Evolutionary conservation across 2,113 vertebrate genomes (phyloP).

Genomic region (Ploceus nigricollis): DNA sequence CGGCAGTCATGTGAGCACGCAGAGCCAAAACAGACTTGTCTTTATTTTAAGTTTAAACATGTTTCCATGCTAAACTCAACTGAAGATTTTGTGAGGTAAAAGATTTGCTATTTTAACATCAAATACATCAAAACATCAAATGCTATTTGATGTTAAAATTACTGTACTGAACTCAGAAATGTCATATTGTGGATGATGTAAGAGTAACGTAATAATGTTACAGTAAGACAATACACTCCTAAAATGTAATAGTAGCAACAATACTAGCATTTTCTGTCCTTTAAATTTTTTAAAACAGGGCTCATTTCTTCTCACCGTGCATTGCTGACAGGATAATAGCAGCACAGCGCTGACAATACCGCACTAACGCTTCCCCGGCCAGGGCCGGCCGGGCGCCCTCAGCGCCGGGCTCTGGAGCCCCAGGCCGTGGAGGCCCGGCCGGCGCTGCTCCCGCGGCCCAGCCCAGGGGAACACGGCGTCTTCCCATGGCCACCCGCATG

Average conservation of each 20-base stretch:
- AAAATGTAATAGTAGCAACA: not conserved
- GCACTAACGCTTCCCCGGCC: accelerated
- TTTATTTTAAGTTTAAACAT: not conserved
- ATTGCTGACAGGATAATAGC: not conserved
- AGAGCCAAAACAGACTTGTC: not conserved
- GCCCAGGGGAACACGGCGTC: accelerated
- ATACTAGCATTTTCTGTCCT: not conserved
- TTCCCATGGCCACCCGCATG: not conserved
- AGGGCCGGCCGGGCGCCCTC: not conserved
- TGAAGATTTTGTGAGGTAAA: not conserved
- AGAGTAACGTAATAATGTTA: not conserved
- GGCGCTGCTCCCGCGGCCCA: not conserved
- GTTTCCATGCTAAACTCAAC: not conserved
- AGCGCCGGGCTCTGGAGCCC: accelerated
- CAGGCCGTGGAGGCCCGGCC: accelerated
- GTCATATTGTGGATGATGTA: not conserved
- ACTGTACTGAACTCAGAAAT: not conserved
- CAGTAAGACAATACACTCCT: not conserved
- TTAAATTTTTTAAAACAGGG: not conserved
- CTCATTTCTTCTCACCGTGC: not conserved
- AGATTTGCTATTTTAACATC: not conserved
- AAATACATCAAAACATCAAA: too few relatives aligned
- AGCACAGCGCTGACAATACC: not conserved
- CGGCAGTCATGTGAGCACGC: not conserved
- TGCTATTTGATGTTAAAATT: not conserved